Percentiles rank a stretch among this genome's conserved stretches.
phyloP scores from a whole-genome alignment of 1,140 invertebrate genomes.

The Atta colombica region DNA sequence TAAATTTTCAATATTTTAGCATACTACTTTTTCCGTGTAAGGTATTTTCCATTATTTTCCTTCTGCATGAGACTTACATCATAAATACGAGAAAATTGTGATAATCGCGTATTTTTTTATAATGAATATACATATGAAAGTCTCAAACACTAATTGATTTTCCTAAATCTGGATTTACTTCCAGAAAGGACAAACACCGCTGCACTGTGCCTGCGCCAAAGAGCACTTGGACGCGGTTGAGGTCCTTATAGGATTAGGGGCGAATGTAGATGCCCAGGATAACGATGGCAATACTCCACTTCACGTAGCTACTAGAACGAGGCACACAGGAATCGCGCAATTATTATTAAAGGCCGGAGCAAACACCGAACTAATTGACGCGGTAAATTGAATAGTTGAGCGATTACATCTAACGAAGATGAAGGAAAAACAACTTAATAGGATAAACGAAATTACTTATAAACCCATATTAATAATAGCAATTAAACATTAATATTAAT shows the following conservation, averaged over 20 bases:
- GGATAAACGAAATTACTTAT: not conserved
- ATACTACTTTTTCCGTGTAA: too few relatives aligned
- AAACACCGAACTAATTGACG: slow-evolving; percentile 88
- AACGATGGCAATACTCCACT: slow-evolving; percentile 92
- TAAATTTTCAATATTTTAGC: too few relatives aligned
- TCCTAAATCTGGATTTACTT: slow-evolving; percentile 17
- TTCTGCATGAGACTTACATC: not conserved
- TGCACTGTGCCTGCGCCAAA: slow-evolving; percentile 92
- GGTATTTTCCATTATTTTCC: too few relatives aligned
- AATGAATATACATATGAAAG: not conserved
- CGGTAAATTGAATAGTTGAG: slow-evolving; percentile 79
- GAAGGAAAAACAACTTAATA: not conserved
- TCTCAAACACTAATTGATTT: not conserved
- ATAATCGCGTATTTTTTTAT: not conserved
- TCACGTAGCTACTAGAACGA: slow-evolving; percentile 93
- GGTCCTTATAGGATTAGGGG: slow-evolving; percentile 88
- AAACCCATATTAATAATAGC: not conserved
- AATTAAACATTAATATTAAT: slow-evolving; percentile 39
- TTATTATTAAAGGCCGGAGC: slow-evolving; percentile 89
- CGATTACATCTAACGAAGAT: not conserved
- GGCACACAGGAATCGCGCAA: slow-evolving; percentile 91
- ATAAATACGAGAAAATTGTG: not conserved
- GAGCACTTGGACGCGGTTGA: slow-evolving; percentile 91
- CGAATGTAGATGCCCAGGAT: slow-evolving; percentile 89
- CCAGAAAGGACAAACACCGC: slow-evolving; percentile 89